phyloP scores from a whole-genome alignment of 2,888 invertebrate species.

The Leuctra nigra region DNA sequence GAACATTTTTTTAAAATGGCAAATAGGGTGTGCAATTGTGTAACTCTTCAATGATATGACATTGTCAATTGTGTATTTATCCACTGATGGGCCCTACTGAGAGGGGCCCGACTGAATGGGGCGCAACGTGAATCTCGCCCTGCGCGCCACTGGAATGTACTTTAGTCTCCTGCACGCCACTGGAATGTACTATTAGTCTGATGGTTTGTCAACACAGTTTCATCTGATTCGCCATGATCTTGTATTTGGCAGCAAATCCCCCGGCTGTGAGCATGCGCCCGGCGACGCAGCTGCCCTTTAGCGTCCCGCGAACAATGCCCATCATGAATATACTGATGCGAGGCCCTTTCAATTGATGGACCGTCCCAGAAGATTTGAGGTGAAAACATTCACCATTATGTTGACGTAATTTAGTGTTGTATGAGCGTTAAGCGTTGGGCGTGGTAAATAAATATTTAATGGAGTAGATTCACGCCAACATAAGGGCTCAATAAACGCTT shows the following conservation, averaged over 20 bases:
- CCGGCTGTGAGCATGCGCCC: neutral
- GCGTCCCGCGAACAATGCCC: neutral
- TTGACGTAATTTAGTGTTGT: slow-evolving; percentile 25
- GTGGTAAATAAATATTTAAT: slow-evolving; percentile 25
- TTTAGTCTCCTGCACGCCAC: neutral
- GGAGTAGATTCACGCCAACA: slow-evolving; percentile 16
- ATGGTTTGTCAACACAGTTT: slow-evolving; percentile 2
- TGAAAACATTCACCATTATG: slow-evolving; percentile 27
- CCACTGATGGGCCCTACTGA: neutral
- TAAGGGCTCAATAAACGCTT: no score
- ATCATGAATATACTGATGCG: slow-evolving; percentile 6
- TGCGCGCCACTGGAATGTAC: no score
- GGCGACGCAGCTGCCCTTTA: neutral
- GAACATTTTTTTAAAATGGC: no score
- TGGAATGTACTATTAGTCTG: neutral
- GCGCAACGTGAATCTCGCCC: no score
- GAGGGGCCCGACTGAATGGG: neutral
- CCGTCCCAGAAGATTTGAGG: slow-evolving; percentile 23
- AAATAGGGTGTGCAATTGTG: no score
- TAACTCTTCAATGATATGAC: no score
- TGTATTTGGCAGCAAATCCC: neutral
- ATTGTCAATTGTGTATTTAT: no score
- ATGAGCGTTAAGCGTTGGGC: slow-evolving; percentile 16
- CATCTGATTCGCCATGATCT: neutral
- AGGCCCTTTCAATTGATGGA: slow-evolving; percentile 1